Conservation (phyloP, 1,140 invertebrate genomes). For the Micrasema minimum region DNA sequence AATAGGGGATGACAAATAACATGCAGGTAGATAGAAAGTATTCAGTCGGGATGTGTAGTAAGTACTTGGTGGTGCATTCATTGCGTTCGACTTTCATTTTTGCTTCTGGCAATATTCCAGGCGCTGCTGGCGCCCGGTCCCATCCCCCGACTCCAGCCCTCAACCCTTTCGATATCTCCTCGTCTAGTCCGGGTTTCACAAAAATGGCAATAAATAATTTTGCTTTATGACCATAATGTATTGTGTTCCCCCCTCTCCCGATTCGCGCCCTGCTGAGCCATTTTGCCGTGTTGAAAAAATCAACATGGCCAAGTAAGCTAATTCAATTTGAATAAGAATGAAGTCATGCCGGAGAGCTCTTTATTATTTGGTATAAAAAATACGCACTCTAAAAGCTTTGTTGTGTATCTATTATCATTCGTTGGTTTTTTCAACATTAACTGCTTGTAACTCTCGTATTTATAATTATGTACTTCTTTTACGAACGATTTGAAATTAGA, state of each 20-base stretch:
- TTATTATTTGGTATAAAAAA: slow-evolving; percentile 33
- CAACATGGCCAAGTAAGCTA: slow-evolving; percentile 50
- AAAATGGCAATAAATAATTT: slow-evolving; percentile 53
- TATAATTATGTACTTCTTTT: slow-evolving; percentile 12
- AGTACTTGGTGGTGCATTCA: slow-evolving; percentile 24
- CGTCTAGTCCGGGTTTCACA: slow-evolving; percentile 13
- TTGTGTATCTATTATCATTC: slow-evolving; percentile 52
- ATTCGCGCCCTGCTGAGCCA: slow-evolving; percentile 43
- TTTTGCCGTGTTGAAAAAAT: slow-evolving; percentile 52
- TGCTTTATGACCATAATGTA: slow-evolving; percentile 49
- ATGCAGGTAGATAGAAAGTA: slow-evolving; percentile 15
- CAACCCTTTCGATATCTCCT: slow-evolving; percentile 44
- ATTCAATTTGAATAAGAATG: slow-evolving; percentile 54
- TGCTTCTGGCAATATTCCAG: slow-evolving; percentile 38
- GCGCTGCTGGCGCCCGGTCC: slow-evolving; percentile 21
- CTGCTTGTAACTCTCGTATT: slow-evolving; percentile 2
- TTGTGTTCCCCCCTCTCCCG: slow-evolving; percentile 31
- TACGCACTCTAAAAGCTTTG: slow-evolving; percentile 50
- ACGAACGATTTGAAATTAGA: too few species aligned
- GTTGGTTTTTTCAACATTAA: slow-evolving; percentile 40
- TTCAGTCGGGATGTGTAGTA: background rate
- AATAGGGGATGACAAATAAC: slow-evolving; percentile 33
- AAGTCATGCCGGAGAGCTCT: slow-evolving; percentile 43
- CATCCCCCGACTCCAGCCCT: too few species aligned
- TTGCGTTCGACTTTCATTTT: slow-evolving; percentile 39